Evolutionary conservation across 2,797 vertebrate genomes (phyloP).

Genomic region (Enteromius thamalakanensis): DNA sequence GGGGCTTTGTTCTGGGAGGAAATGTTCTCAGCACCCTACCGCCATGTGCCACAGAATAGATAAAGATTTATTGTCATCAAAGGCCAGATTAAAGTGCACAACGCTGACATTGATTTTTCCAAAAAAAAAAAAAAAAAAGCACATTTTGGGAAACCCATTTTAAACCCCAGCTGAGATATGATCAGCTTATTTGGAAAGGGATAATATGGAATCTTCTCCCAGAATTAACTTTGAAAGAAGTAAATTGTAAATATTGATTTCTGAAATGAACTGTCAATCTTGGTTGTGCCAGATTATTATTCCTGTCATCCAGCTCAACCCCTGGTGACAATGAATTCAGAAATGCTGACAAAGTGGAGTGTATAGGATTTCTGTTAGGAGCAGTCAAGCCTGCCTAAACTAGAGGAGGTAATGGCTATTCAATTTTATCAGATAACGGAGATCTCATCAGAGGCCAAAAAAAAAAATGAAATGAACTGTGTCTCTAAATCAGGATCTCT

Average conservation of each 20-base stretch:
- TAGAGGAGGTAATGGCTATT: constrained; percentile 97
- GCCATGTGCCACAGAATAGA: constrained; percentile 99
- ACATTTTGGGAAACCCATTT: constrained; percentile 99
- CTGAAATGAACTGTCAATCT: constrained; percentile 99
- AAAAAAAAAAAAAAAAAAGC: constrained; percentile 91
- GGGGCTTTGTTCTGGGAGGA: constrained; percentile 99
- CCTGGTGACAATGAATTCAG: constrained; percentile 96
- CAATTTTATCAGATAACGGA: constrained; percentile 99
- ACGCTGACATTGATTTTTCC: constrained; percentile 88
- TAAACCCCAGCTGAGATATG: constrained; percentile 95
- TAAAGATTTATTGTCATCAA: constrained; percentile 99
- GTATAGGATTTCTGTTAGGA: constrained; percentile 99
- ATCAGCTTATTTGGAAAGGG: constrained; percentile 99
- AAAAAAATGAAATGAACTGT: constrained; percentile 99
- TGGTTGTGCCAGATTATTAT: constrained; percentile 98
- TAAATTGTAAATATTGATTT: constrained; percentile 99
- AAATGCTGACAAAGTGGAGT: constrained; percentile 99
- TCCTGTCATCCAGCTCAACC: constrained; percentile 93
- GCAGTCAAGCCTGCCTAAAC: constrained; percentile 87
- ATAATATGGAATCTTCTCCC: constrained; percentile 99
- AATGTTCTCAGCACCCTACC: constrained; percentile 98
- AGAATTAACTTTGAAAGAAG: constrained; percentile 99
- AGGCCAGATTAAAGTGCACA: constrained; percentile 99
- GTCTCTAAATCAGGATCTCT: constrained; percentile 98
- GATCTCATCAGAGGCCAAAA: constrained; percentile 99